These are phyloP conservation scores for Furnarius figulus DNA, from an alignment of 2,113 vertebrate species.

Conservation along the genomic window DNA sequence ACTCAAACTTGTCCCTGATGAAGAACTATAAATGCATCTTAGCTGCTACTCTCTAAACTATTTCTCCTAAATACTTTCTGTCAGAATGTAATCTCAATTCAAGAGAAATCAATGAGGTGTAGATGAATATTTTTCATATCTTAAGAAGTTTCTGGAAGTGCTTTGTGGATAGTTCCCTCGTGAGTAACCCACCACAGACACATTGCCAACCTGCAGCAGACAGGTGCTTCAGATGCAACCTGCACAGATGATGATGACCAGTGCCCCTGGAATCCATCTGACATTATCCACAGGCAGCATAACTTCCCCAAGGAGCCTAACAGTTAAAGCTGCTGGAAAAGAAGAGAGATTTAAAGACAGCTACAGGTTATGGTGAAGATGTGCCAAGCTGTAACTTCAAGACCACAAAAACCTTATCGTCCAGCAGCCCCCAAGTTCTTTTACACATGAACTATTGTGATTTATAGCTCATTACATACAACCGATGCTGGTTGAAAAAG, in stretches of 20 bases:
- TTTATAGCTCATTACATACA: neutral
- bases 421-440: neutral
- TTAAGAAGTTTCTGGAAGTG: neutral
- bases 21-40: neutral
- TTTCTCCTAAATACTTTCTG: neutral
- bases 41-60: neutral
- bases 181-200: neutral
- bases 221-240: neutral
- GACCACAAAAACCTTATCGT: neutral
- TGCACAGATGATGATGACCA: accelerated
- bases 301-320: neutral
- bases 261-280: neutral
- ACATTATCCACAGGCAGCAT: accelerated
- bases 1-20: neutral
- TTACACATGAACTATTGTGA: neutral
- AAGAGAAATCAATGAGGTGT: neutral
- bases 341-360: neutral
- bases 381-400: neutral
- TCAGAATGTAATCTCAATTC: neutral
- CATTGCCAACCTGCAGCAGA: neutral
- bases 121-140: neutral
- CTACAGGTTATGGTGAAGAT: neutral
- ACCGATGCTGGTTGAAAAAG: neutral
- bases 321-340: neutral
- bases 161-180: neutral